Evolutionary conservation across 1,140 invertebrate genomes (phyloP), one percentile per base, ranked within the genome.

Genomic region (Diorhabda elongata): DNA sequence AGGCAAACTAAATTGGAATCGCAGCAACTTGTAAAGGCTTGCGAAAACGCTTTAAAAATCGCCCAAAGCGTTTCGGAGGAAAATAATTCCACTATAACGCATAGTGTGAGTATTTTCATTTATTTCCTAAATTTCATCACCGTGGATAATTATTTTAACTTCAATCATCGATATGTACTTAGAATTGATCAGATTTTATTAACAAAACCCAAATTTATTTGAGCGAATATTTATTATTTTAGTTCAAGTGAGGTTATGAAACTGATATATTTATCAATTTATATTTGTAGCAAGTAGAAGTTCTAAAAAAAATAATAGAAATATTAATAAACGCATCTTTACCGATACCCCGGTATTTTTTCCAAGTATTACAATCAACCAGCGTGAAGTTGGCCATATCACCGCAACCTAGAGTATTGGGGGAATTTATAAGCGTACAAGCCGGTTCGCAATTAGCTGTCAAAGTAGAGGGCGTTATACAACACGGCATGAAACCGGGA

Each of bases 401-500:
- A 44, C 94, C 94, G 0, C 92, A 94, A 79, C 92, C 93, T 0
- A 83, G 91, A 71, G 87, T 88, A 44, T 83, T 88, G 77, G 90
- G 90, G 2, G 92, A 95, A 74, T 90, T 90, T 0, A 88, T 95
- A 5, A 86, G 88, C 44, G 88, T 94, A 3, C 88, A 90, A 45
- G 86, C 88, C 43, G 91, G 92, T 57, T 91, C 90, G 63, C 89
- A 93, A 68, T 83, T 96, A 26, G 91, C 92, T 2, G 84, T 96
- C 2, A 94, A 94, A 83, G 91, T 96, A 1, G 94, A 96, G 81
- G 94, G 94, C 5, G 92, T 96, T 7, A 86, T 95, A 63, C 88
- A 92, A 76, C 91, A 94, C 67, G 88, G 87, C 5, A 83, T 84
- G 61, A 82, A 83, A 61, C 84, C 88, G 11, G 87, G 89, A 2